phyloP scores from a whole-genome alignment of 2,113 vertebrate genomes.

The Caloenas nicobarica region DNA sequence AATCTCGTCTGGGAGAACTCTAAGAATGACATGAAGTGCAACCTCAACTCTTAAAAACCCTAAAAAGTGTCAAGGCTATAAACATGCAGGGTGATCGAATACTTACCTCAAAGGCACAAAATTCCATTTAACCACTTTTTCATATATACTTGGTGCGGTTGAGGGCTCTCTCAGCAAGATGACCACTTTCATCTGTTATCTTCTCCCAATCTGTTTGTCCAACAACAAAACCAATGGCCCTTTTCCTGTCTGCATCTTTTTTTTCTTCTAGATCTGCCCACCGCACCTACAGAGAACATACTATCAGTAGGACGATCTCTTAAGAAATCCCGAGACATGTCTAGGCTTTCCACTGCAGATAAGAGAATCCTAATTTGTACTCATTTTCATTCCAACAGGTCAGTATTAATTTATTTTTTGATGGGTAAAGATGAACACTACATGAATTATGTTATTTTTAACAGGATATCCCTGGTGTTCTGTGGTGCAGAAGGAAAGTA shows the following conservation, averaged over 20 bases:
- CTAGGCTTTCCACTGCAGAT: neutral
- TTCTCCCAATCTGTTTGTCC: constrained; percentile 99
- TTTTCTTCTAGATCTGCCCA: constrained; percentile 99
- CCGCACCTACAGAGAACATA: constrained; percentile 84
- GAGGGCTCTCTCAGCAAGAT: constrained; percentile 94
- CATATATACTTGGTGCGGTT: constrained; percentile 99
- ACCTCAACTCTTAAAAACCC: neutral
- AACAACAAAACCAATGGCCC: constrained; percentile 98
- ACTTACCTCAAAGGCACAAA: constrained; percentile 79
- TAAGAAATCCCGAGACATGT: neutral
- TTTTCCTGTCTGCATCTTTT: constrained; percentile 96
- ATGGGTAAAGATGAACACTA: neutral
- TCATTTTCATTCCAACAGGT: neutral
- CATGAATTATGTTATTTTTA: neutral
- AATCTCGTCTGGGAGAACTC: neutral
- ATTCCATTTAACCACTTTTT: constrained; percentile 72
- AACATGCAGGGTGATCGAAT: neutral
- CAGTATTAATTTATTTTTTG: neutral
- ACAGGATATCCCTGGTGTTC: neutral
- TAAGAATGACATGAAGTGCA: constrained; percentile 19
- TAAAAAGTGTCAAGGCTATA: neutral
- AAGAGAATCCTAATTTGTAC: neutral
- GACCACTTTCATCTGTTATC: constrained; percentile 97
- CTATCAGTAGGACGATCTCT: constrained; percentile 35
- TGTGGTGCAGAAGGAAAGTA: neutral